Base-by-base conservation (phyloP, 2,113 vertebrate genomes). In the Zingel zingel region DNA sequence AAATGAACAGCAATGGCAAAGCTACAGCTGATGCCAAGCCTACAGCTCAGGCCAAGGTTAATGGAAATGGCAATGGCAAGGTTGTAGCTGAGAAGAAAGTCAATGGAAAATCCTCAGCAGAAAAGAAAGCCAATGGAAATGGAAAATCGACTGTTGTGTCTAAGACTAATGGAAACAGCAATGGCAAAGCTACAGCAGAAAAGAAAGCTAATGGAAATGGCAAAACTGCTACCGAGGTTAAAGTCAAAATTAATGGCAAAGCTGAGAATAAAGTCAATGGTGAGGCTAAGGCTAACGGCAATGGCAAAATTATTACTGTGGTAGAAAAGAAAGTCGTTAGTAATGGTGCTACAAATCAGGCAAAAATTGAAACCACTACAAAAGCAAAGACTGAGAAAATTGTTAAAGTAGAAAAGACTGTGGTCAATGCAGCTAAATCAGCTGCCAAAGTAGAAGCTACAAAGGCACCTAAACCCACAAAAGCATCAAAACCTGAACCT, bases 11-110 rank as follows among this genome's bases (percentile, higher is more conserved):
- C 80, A 91, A 87, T 39, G 66, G 74, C 6, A 85, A 79, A 82
- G 57, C 66, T 76, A 6, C 75, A 50, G 47, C 79, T 54, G 86
- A 19, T 70, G 84, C 76, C 1, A 96, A 94, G 79, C 85, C 88
- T 1, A 91, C 93, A 74, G 82, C 86, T 59, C 85, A 90, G 72
- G 77, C 87, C 18, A 92, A 90, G 83, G 74, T 75, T 16, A 94
- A 87, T 68, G 92, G 77, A 9, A 91, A 89, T 87, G 92, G 70
- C 69, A 95, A 90, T 82, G 90, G 76, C 73, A 96, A 93, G 69
- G 81, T 56, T 86, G 74, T 73, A 13, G 19, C 33, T 43, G 89
- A 93, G 57, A 92, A 87, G 81, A 92, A 90, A 74, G 68, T 74
- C 59, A 89, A 74, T 57, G 83, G 64, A 27, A 90, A 90, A 78